Percentiles rank a stretch among this genome's conserved stretches.
phyloP scores from a whole-genome alignment of 2,113 vertebrate species.

The Oncorhynchus keta region DNA sequence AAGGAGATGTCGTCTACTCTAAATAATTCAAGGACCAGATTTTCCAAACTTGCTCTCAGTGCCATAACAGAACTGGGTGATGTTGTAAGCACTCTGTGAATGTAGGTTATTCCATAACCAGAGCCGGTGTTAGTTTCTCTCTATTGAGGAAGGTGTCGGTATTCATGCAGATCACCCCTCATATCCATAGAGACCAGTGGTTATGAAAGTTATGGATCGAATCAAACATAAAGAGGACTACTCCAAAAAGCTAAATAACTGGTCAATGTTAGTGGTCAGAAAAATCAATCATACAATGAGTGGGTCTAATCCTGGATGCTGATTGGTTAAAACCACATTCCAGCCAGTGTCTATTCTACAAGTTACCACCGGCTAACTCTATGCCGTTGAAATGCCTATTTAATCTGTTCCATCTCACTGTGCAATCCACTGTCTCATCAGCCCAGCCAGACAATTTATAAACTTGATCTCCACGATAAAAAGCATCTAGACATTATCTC shows the following conservation, averaged over 20 bases:
- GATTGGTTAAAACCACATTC: too few species aligned
- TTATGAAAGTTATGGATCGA: not conserved
- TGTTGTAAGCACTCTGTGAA: constrained; percentile 20
- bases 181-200: not conserved
- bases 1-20: constrained; percentile 23
- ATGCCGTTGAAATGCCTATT: too few species aligned
- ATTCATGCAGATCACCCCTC: not conserved
- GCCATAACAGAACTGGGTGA: constrained; percentile 5
- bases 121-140: not conserved
- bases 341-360: too few species aligned
- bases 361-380: too few species aligned
- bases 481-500: too few species aligned
- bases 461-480: too few species aligned
- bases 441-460: too few species aligned
- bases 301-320: too few species aligned
- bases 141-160: not conserved
- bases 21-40: constrained; percentile 56
- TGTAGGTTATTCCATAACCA: not conserved
- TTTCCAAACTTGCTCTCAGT: constrained; percentile 18
- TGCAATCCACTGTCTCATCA: too few species aligned
- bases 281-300: not conserved
- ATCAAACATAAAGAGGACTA: not conserved
- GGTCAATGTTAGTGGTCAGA: not conserved
- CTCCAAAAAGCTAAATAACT: not conserved
- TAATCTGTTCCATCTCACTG: too few species aligned